A percentile compares a stretch with the other conserved stretches of the same genome.
Evolutionary conservation across 2,113 vertebrate species (phyloP).

Genomic region (Notechis scutatus): DNA sequence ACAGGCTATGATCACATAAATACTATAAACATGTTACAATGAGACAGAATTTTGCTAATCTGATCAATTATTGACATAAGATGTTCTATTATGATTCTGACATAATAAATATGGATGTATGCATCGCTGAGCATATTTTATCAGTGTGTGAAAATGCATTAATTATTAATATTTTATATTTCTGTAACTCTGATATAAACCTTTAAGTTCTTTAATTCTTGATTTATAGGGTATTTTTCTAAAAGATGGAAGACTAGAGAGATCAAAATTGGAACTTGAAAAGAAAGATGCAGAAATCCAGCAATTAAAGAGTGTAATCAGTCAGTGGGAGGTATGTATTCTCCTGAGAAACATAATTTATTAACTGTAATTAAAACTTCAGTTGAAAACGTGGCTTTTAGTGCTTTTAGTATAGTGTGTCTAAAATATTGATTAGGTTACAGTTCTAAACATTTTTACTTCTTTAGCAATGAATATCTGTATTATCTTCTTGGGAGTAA

Average conservation of each 20-base stretch:
- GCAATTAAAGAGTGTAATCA: conserved; percentile 80
- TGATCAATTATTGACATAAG: not conserved
- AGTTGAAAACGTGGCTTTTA: not conserved
- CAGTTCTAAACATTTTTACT: not conserved
- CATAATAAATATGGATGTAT: not conserved
- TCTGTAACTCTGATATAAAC: not conserved
- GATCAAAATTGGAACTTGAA: conserved; percentile 86
- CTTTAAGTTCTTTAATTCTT: not conserved
- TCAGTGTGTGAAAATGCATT: not conserved
- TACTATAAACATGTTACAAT: not conserved
- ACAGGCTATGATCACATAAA: not conserved
- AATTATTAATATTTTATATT: not conserved
- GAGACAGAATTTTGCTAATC: not conserved
- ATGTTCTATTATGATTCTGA: not conserved
- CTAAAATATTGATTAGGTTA: not conserved
- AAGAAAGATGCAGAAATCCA: conserved; percentile 91
- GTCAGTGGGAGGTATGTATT: conserved; percentile 86
- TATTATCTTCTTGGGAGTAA: not conserved
- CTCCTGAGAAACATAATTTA: conserved; percentile 11
- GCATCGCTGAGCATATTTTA: not conserved
- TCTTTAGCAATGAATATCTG: not conserved
- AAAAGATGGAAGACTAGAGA: conserved; percentile 83
- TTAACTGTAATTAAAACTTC: not conserved
- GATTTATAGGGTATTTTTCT: conserved; percentile 60
- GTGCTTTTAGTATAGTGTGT: not conserved